Conservation (phyloP, 1,140 invertebrate species). For the Cyclina sinensis region DNA sequence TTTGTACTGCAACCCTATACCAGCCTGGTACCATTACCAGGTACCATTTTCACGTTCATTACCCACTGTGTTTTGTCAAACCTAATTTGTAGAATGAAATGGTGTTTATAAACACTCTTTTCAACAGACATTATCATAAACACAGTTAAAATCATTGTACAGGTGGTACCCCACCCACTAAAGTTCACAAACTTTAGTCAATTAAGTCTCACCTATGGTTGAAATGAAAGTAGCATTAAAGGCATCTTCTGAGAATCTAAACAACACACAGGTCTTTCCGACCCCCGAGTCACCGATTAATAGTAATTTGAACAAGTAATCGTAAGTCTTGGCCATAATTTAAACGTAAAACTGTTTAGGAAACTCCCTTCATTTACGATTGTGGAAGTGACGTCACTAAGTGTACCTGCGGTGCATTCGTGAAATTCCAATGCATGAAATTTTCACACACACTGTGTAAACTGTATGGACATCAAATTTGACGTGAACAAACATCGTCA, state of each 20-base stretch:
- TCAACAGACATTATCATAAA: no score
- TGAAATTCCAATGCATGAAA: not conserved
- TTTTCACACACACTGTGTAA: not conserved
- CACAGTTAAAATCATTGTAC: not conserved
- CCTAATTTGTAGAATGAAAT: no score
- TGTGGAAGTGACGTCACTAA: slow-evolving; percentile 62
- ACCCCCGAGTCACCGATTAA: slow-evolving; percentile 99
- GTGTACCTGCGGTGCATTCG: slow-evolving; percentile 43
- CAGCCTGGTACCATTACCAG: no score
- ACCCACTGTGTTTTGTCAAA: no score
- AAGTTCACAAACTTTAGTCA: slow-evolving; percentile 16
- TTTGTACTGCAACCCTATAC: no score
- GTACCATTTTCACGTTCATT: no score
- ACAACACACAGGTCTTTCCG: slow-evolving; percentile 99
- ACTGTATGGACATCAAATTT: no score
- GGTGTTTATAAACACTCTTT: no score
- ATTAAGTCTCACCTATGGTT: slow-evolving; percentile 80
- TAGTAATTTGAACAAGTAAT: slow-evolving; percentile 98
- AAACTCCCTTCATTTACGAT: slow-evolving; percentile 85
- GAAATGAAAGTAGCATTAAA: slow-evolving; percentile 99
- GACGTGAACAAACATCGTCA: no score
- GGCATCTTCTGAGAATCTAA: slow-evolving; percentile 99
- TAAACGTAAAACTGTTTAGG: slow-evolving; percentile 79
- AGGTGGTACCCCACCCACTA: slow-evolving; percentile 53
- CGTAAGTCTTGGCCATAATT: slow-evolving; percentile 94